Evolutionary conservation across 1,140 invertebrate species (phyloP).

Genomic region (Mylabris phalerata): DNA sequence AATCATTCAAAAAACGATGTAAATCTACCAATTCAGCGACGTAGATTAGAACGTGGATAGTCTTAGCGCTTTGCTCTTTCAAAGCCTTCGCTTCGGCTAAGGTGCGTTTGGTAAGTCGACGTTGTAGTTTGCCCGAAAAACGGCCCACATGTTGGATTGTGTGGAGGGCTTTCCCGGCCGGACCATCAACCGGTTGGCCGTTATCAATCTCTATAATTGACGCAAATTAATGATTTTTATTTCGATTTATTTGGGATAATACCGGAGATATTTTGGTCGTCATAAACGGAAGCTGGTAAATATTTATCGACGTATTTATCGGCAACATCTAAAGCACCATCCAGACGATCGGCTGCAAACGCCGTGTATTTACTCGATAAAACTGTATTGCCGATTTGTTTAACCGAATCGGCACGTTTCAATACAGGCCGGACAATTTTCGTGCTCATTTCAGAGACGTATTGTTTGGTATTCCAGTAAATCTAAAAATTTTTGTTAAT

Average conservation of each 20-base stretch:
- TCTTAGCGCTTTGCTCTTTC: conserved; percentile 69
- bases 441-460: conserved; percentile 50
- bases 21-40: conserved; percentile 63
- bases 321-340: conserved; percentile 63
- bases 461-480: conserved; percentile 68
- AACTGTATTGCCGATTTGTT: conserved; percentile 60
- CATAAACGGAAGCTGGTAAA: conserved; percentile 57
- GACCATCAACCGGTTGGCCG: conserved; percentile 15
- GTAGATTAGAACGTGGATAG: conserved; percentile 66
- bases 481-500: conserved; percentile 49
- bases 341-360: conserved; percentile 60
- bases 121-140: conserved; percentile 61
- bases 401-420: conserved; percentile 68
- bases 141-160: conserved; percentile 69
- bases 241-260: not conserved
- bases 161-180: conserved; percentile 52
- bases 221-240: not conserved
- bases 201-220: conserved; percentile 3
- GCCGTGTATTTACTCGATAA: conserved; percentile 59
- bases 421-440: conserved; percentile 60
- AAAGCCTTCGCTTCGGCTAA: conserved; percentile 66
- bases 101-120: conserved; percentile 64
- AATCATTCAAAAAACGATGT: not conserved
- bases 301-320: conserved; percentile 76
- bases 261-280: conserved; percentile 39